Evolutionary conservation across 2,797 vertebrate genomes (phyloP), one percentile per base, ranked within the genome.

Genomic region (Gymnoscopelus braueri): DNA sequence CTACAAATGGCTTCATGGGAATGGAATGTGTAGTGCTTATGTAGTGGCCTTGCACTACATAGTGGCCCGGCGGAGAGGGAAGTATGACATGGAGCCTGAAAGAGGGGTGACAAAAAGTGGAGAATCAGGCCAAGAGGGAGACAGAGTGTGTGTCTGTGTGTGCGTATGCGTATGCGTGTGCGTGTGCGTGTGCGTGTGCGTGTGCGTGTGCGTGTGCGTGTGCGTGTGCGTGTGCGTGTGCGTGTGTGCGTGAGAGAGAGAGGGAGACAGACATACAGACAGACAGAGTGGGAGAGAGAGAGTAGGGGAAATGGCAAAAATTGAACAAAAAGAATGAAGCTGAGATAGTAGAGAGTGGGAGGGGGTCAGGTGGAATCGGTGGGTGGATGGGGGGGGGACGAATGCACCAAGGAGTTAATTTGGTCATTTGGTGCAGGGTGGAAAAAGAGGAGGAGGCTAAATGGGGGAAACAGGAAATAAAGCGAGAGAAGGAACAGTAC

Each of bases 1-100:
- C 67, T 69, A 78, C 82, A 69, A 26, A 77, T 87, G 93, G 86
- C 90, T 92, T 96, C 95, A 97, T 81, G 91, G 92, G 94, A 96
- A 93, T 94, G 95, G 96, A 96, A 97, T 97, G 95, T 94, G 89
- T 91, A 91, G 92, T 90, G 88, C 86, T 90, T 85, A 83, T 89
- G 89, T 72, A 91, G 89, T 88, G 84, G 51, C 44, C 79, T 83
- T 89, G 87, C 79, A 75, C 92, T 89, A 91, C 88, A 93, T 91
- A 84, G 87, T 72, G 69, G 77, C 79, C 67, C 67, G 80, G 70
- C 61, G 69, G 60, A 19, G 11, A 65, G 23, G 24, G 56, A 80
- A 68, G 56, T 47, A 29, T 69, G 68, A 24, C 44, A 63, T 0
- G 76, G 74, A 79, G 60, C 78, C 57, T 51, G 61, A 55, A 68